These are phyloP conservation scores for Lasioglossum leucozonium DNA, from an alignment of 2,888 invertebrate species.

Conservation along the genomic window DNA sequence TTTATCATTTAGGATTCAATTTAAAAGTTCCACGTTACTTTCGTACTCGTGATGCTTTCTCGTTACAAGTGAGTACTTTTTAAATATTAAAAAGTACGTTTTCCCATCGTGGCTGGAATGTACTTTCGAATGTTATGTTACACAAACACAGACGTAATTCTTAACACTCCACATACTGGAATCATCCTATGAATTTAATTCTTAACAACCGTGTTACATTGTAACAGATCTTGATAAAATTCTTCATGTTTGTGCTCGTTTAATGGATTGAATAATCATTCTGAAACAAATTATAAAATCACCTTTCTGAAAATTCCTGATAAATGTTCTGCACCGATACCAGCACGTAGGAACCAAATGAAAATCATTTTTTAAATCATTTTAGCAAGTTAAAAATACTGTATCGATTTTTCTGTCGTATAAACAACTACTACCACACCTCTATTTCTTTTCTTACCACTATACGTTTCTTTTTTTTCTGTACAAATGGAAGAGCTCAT, in stretches of 20 bases:
- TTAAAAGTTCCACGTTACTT: neutral
- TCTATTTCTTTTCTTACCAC: neutral
- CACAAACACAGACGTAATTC: neutral
- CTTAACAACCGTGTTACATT: neutral
- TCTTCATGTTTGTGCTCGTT: too few relatives aligned
- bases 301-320: too few relatives aligned
- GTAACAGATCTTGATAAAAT: neutral
- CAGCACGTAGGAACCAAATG: neutral
- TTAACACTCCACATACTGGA: slow-evolving; percentile 1
- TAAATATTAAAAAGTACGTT: neutral
- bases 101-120: neutral
- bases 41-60: neutral
- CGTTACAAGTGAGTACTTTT: neutral
- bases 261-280: neutral
- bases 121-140: neutral
- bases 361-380: neutral
- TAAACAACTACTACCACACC: neutral
- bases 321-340: neutral
- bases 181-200: neutral
- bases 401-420: neutral
- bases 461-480: neutral
- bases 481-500: neutral
- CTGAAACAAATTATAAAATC: neutral
- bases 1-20: neutral
- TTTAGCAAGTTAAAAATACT: neutral